Evolutionary conservation across 2,113 vertebrate genomes (phyloP), one percentile per base, ranked within the genome.

Genomic region (Falco punctatus): DNA sequence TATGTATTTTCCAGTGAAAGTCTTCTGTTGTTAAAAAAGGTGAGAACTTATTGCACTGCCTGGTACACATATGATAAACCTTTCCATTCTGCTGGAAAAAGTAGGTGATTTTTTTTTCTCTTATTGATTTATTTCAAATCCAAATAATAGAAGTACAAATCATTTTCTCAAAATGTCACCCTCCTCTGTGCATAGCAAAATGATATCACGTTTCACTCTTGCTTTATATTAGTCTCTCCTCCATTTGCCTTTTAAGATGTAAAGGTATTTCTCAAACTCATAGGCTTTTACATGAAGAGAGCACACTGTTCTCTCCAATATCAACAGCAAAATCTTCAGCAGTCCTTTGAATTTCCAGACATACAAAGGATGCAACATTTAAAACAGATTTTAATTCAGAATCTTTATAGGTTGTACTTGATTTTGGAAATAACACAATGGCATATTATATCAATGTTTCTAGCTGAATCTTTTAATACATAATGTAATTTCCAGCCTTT

Each of bases 401-500:
- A 84, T 91, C 49, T 65, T 90, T 69, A 74, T 70, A 92, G 44
- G 64, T 96, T 96, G 96, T 94, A 75, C 38, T 77, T 52, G 59
- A 86, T 91, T 97, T 91, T 95, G 77, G 88, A 97, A 98, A 96
- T 85, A 97, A 92, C 71, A 61, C 75, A 91, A n/a, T 4, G 0
- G 22, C 24, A 23, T 96, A 77, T 62, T 90, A 90, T 94, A 81
- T 90, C 82, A 94, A 44, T 8, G 44, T 94, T 95, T 87, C 61
- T 96, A 94, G 89, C 40, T 95, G 89, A 96, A 97, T 74, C 55
- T 95, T 96, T 97, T 92, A 14, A 93, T 94, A 90, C 33, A 78
- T 79, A 94, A 81, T 71, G 35, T 51, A 42, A 51, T 93, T 94
- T 92, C 79, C 81, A 92, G 90, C 54, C 32, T 89, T 97, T 97